phyloP scores from a whole-genome alignment of 2,888 invertebrate species.

The Phengaris alcon region DNA sequence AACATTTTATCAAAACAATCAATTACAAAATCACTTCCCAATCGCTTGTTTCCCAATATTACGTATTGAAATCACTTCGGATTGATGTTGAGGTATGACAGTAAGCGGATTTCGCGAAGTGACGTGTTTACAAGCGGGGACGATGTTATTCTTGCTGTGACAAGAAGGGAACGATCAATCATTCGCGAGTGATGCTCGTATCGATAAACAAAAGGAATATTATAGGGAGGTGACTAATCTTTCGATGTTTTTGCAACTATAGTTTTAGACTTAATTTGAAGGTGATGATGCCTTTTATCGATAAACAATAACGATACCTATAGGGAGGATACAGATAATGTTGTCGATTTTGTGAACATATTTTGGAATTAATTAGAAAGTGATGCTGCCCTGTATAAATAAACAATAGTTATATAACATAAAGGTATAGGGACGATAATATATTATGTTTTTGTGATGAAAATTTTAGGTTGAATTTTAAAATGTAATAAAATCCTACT shows the following conservation, averaged over 20 bases:
- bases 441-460: no score
- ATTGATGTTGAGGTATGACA: conserved; percentile 38
- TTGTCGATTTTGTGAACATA: no score
- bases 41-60: background rate
- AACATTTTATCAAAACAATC: background rate
- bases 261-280: no score
- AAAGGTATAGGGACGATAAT: no score
- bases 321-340: no score
- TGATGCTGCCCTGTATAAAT: no score
- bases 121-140: conserved; percentile 71
- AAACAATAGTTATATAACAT: no score
- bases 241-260: conserved; percentile 41
- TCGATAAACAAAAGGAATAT: conserved; percentile 36
- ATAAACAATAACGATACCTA: no score
- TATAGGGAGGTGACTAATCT: conserved; percentile 26
- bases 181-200: conserved; percentile 56
- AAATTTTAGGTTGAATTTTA: no score
- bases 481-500: no score
- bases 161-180: conserved; percentile 72
- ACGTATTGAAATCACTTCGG: conserved; percentile 26
- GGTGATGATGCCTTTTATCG: no score
- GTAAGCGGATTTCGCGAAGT: conserved; percentile 66
- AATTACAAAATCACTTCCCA: background rate
- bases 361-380: no score
- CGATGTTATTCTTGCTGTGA: conserved; percentile 76